Conservation (phyloP, 2,113 vertebrate species). For the Elephantulus edwardii region DNA sequence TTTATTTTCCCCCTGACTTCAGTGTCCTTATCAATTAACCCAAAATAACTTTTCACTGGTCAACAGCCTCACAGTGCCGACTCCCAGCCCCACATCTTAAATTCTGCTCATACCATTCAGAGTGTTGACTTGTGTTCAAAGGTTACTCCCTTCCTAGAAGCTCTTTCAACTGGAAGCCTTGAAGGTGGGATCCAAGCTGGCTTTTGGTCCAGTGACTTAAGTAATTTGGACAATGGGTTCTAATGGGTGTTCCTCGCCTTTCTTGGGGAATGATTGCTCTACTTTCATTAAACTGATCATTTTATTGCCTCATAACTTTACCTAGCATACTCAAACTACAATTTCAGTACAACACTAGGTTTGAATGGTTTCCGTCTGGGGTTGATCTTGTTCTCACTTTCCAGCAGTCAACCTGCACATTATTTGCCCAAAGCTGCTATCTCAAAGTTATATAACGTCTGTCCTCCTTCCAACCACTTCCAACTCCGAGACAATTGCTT, state of each 20-base stretch:
- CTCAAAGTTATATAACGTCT: conserved; percentile 65
- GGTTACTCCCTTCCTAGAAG: neutral
- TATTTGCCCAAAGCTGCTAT: conserved; percentile 15
- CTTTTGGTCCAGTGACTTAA: conserved; percentile 31
- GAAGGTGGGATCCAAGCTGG: neutral
- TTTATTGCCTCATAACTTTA: conserved; percentile 36
- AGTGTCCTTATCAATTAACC: neutral
- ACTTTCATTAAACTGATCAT: neutral
- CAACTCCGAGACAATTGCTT: conserved; percentile 11
- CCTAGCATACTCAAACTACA: neutral
- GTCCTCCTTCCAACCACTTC: conserved; percentile 9
- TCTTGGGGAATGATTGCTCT: neutral
- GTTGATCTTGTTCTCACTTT: neutral
- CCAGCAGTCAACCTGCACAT: neutral
- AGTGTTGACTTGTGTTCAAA: neutral
- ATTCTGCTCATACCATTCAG: neutral
- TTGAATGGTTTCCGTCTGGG: neutral
- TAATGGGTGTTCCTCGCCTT: neutral
- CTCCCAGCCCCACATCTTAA: neutral
- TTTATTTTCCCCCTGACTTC: neutral
- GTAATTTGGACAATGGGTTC: conserved; percentile 18
- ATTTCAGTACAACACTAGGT: neutral
- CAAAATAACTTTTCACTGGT: neutral
- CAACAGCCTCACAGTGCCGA: neutral
- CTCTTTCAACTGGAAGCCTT: neutral